Percentiles rank a stretch among this genome's conserved stretches.
phyloP scores from a whole-genome alignment of 2,113 vertebrate species.

The Colaptes auratus region DNA sequence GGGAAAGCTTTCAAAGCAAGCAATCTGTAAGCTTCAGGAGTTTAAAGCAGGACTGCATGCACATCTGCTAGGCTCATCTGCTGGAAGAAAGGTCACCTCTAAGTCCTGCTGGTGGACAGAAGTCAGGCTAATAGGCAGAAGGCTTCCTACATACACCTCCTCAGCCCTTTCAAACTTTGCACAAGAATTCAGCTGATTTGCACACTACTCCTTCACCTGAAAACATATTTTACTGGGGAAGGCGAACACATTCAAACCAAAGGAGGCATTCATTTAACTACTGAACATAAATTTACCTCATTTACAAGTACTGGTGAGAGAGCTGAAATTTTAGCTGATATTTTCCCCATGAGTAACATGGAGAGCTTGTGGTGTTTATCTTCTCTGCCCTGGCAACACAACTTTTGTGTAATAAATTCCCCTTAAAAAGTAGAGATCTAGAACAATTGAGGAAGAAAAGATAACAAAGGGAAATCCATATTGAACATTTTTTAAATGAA shows the following conservation, averaged over 20 bases:
- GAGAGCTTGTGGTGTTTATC: neutral
- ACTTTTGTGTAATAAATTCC: neutral
- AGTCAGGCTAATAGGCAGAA: neutral
- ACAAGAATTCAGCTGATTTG: neutral
- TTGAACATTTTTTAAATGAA: neutral
- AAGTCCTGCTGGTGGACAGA: neutral
- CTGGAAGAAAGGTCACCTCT: neutral
- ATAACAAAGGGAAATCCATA: neutral
- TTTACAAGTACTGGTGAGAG: neutral
- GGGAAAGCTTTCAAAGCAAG: neutral
- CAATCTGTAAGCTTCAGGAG: neutral
- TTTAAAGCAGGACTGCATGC: neutral
- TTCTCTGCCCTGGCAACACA: neutral
- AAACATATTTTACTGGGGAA: neutral
- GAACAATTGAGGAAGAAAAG: neutral
- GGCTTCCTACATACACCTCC: neutral
- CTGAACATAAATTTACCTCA: neutral
- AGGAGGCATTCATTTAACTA: neutral
- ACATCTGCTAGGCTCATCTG: neutral
- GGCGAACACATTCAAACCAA: neutral
- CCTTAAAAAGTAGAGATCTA: neutral
- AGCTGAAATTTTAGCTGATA: neutral
- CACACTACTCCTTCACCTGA: neutral
- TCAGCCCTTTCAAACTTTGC: neutral
- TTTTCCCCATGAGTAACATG: neutral